Conservation (phyloP, 1,140 invertebrate species). For the Antheraea pernyi region DNA sequence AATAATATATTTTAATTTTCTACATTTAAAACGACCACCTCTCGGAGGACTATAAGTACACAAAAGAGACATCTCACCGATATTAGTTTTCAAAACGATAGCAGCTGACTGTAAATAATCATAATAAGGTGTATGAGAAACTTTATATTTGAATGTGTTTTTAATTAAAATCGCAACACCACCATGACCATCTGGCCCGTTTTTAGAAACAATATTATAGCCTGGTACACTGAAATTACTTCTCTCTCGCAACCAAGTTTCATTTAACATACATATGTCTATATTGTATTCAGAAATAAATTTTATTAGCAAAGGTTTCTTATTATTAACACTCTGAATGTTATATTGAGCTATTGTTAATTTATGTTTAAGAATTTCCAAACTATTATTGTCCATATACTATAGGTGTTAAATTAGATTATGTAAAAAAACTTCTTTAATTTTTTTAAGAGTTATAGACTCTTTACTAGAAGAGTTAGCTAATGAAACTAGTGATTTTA, state of each 20-base stretch:
- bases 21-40: background rate
- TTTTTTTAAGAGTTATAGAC: background rate
- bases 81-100: background rate
- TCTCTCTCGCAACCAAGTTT: slow-evolving; percentile 1
- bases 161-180: slow-evolving; percentile 1
- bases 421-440: background rate
- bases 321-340: background rate
- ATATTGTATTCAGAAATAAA: background rate
- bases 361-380: background rate
- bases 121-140: background rate
- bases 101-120: background rate
- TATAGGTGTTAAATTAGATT: background rate
- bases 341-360: background rate
- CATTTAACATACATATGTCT: slow-evolving; percentile 2
- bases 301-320: background rate
- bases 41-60: too few species aligned
- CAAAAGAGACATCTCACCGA: background rate
- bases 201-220: background rate
- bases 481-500: background rate
- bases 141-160: background rate
- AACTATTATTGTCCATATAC: background rate
- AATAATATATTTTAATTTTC: background rate
- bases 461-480: background rate
- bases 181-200: background rate
- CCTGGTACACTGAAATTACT: background rate